Conservation (phyloP, 2,888 invertebrate genomes). For the Lysandra bellargus region DNA sequence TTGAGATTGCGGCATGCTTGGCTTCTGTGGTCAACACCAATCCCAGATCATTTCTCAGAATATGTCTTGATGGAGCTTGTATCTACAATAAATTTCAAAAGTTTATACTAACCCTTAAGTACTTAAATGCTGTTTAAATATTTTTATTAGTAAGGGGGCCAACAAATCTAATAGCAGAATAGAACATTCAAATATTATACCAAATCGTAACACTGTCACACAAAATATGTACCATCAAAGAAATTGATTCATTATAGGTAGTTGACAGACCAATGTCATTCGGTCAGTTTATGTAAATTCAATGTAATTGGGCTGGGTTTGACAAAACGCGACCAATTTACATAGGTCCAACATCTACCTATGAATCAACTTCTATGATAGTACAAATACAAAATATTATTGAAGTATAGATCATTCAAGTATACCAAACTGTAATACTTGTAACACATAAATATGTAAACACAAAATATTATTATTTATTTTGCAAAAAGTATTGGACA, state of each 20-base stretch:
- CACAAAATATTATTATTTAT: conserved; percentile 10
- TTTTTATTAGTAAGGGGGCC: no score
- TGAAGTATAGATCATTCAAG: neutral
- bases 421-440: neutral
- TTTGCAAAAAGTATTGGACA: neutral
- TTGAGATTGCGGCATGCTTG: conserved; percentile 96
- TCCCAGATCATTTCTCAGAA: conserved; percentile 91
- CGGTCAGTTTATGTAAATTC: no score
- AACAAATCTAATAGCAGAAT: neutral
- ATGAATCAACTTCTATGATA: no score
- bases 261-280: no score
- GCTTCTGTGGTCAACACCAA: conserved; percentile 96
- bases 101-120: neutral
- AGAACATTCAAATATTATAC: neutral
- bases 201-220: neutral
- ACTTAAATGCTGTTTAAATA: neutral
- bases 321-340: no score
- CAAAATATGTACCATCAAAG: no score
- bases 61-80: conserved; percentile 87
- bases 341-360: no score
- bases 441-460: neutral
- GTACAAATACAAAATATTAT: no score
- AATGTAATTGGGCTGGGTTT: no score
- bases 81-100: conserved; percentile 73
- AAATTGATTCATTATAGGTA: no score